Percentiles rank a stretch among this genome's conserved stretches.
Evolutionary conservation across 2,113 vertebrate genomes (phyloP).

Genomic region (Electrona antarctica): DNA sequence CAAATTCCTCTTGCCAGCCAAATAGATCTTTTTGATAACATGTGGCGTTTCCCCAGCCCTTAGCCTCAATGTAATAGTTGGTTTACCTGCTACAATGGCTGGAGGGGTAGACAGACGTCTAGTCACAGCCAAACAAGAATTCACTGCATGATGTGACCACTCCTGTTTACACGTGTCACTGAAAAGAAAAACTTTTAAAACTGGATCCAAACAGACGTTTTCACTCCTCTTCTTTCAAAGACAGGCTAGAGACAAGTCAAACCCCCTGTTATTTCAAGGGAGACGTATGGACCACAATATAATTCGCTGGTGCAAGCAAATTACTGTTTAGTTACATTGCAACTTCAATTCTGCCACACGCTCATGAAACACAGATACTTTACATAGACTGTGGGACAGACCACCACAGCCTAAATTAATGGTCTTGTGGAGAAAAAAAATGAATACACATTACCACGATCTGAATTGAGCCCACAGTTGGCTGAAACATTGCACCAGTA

Average conservation of each 20-base stretch:
- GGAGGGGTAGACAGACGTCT: no score
- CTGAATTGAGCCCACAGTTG: not conserved
- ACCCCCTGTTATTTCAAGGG: no score
- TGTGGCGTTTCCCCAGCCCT: no score
- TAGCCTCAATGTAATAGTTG: no score
- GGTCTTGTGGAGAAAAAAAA: not conserved
- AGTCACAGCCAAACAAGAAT: no score
- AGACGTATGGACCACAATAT: not conserved
- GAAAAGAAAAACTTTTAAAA: not conserved
- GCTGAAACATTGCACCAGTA: constrained; percentile 1
- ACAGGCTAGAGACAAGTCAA: no score
- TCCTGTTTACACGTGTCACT: no score
- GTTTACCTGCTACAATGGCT: no score
- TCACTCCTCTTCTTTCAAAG: no score
- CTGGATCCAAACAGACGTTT: not conserved
- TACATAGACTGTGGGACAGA: not conserved
- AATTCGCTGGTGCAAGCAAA: not conserved
- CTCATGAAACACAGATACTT: not conserved
- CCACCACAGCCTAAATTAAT: constrained; percentile 7
- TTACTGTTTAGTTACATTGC: not conserved
- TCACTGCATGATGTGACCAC: no score
- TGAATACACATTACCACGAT: constrained; percentile 10
- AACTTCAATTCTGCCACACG: not conserved
- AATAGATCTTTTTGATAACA: no score
- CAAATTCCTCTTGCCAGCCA: no score